Evolutionary conservation across 53 echinoderm and acorn worm genomes (phyloP), one percentile per base, ranked within the genome.

Genomic region (Echinarachnius parma): DNA sequence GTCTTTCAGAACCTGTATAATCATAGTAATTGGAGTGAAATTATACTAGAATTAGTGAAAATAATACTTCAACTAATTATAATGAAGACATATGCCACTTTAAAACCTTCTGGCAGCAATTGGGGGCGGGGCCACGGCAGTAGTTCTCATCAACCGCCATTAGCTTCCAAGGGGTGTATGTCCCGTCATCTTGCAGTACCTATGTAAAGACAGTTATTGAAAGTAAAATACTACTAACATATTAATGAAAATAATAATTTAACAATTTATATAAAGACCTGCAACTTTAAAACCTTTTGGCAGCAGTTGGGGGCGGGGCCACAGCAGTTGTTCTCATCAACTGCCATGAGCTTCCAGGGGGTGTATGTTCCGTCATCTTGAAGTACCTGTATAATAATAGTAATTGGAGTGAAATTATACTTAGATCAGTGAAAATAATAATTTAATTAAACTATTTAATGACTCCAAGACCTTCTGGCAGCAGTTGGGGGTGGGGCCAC

Each of bases 111-210:
- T 91, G 96, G 31, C 84, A 87, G 66, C 82, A 91, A 31, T 84
- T 75, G 0, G 91, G 96, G 0, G 96, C 89, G 8, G 84, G 57
- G 3, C 87, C 85, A 11, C 78, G 79, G 20, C 87, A 78, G 48
- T 91, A 91, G 32, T 91, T 82, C 47, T 96, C 96, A 36, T 88
- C 91, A 11, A 85, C 87, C 0, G 85, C 79, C 26, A 81, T 84
- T 29, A 96, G 65, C 61, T 88, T 96, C 96, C 96, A 96, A 0
- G 93, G 89, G 5, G 86, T 89, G 45, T 68, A 80, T 4, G 93
- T 93, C 7, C 93, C 93, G 19, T 93, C 93, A 48, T 93, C 93
- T 63, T 89, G 85, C 27, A 92, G 45, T n/a, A 89, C 79, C 93
- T 92, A n/a, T n/a, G n/a, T n/a, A n/a, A n/a, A n/a, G n/a, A n/a